phyloP scores from a whole-genome alignment of 2,113 vertebrate genomes.

The Cebidichthys violaceus region DNA sequence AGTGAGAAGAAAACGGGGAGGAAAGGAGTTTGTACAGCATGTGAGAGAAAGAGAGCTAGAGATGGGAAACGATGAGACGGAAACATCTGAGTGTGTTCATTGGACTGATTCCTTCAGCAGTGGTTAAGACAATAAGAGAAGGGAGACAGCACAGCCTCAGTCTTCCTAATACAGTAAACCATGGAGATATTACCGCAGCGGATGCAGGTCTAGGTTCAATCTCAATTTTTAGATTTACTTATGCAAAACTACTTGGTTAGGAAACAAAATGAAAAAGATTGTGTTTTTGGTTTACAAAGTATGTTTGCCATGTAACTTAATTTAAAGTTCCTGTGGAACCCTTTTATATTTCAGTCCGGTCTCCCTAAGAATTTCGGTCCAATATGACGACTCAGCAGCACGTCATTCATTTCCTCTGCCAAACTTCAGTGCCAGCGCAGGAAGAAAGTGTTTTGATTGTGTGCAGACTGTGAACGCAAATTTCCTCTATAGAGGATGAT shows the following conservation, averaged over 20 bases:
- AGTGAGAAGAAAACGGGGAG: neutral
- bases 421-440: neutral
- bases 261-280: neutral
- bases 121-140: neutral
- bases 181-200: neutral
- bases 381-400: neutral
- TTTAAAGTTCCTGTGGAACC: neutral
- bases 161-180: neutral
- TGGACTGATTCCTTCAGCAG: neutral
- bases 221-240: neutral
- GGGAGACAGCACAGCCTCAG: neutral
- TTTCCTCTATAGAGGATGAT: neutral
- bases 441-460: neutral
- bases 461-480: neutral
- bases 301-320: neutral
- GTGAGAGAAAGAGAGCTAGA: neutral
- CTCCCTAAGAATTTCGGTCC: neutral
- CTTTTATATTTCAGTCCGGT: neutral
- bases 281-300: neutral
- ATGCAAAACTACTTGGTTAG: neutral
- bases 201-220: neutral
- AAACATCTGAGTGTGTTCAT: neutral
- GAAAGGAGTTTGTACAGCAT: neutral
- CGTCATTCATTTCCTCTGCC: neutral
- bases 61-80: neutral